Evolutionary conservation across 2,888 invertebrate species (phyloP), one percentile per base, ranked within the genome.

Genomic region (Callyntrura guangdongensis): DNA sequence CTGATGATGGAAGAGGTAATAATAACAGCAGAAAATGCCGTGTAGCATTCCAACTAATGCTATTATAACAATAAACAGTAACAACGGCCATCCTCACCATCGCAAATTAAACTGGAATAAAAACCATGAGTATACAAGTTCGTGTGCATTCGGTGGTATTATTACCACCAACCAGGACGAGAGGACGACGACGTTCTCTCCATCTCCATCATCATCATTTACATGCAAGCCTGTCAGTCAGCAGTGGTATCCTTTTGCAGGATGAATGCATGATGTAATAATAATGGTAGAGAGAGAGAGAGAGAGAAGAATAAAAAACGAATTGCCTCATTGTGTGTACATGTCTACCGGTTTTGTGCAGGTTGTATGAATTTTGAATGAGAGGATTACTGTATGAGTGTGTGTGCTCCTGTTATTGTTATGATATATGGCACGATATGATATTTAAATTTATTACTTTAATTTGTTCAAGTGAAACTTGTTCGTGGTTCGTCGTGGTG

Each of bases 381-480:
- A 36, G 36, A 36, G 36, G 36, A 36, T 36, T 36, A 36, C 36
- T 4, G 36, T 36, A 6, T 36, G 36, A 0, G 36, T 59, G 22
- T 22, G 59, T 25, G 45, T 64, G 64, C 36, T 36, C 36, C 3
- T 20, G 59, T 61, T 86, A 77, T 20, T 74, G 20, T 49, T 69
- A 74, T 74, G 72, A 77, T 25, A 36, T 6, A 69, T 45, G 45
- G 22, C 69, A 45, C 69, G 45, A 17, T n/a, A 77, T 64, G 36
- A 79, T 59, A 88, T 89, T 84, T 84, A 89, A 89, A 89, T 89
- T 89, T 83, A 89, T 89, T 89, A 89, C 89, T 83, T 89, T 89
- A 89, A 84, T 89, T 89, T 89, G 84, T 81, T 84, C 89, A 89
- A 89, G 89, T 89, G 89, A 89, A 89, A 79, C 67, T 36, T 67